A percentile compares a stretch with the other conserved stretches of the same genome.
Evolutionary conservation across 2,797 vertebrate species (phyloP).

Genomic region (Morelia viridis): DNA sequence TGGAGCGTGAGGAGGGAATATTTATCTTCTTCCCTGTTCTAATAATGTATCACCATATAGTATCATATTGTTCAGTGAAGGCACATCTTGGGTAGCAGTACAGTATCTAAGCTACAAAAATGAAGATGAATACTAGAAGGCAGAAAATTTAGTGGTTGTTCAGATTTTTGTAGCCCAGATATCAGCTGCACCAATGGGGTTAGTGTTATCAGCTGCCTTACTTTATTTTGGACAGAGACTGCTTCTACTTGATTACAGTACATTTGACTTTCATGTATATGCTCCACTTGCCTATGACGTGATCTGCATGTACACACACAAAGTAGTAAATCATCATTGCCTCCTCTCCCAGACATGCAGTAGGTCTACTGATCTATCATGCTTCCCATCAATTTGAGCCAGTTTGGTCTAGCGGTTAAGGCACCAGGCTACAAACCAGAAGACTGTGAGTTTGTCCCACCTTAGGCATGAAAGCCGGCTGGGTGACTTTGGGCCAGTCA

Average conservation of each 20-base stretch:
- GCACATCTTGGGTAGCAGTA: not conserved
- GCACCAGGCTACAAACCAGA: no score
- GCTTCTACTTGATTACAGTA: not conserved
- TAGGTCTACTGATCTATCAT: not conserved
- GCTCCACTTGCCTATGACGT: not conserved
- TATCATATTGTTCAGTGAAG: not conserved
- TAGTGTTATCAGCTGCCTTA: not conserved
- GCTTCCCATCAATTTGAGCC: not conserved
- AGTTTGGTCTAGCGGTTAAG: no score
- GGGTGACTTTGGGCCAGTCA: no score
- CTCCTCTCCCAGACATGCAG: not conserved
- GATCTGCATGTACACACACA: not conserved
- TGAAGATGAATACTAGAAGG: not conserved
- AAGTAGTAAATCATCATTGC: not conserved
- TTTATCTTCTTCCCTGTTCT: not conserved
- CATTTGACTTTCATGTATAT: not conserved
- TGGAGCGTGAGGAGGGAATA: no score
- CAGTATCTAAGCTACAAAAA: not conserved
- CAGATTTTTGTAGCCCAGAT: not conserved
- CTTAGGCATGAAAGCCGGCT: no score
- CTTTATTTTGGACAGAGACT: not conserved
- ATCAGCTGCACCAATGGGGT: not conserved
- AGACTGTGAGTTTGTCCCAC: no score
- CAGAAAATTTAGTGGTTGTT: not conserved
- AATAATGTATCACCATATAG: no score